Evolutionary conservation across 2,113 vertebrate genomes (phyloP), one percentile per base, ranked within the genome.

Genomic region (Bostrychus sinensis): DNA sequence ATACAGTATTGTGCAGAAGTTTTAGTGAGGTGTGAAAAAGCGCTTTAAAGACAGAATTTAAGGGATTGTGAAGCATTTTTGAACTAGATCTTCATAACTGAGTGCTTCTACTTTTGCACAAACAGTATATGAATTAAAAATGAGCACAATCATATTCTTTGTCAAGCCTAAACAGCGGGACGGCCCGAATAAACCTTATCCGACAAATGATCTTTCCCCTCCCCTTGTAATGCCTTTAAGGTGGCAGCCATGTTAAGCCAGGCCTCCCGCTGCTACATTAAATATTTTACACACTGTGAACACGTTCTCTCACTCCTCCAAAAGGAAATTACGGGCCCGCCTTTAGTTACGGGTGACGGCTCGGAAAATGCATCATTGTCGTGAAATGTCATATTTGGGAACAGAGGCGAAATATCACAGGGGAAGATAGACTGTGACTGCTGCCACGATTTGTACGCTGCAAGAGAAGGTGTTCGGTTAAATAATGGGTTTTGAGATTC

Each of bases 261-360:
- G 48, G 60, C 37, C 5, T 46, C 70, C 64, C 3, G 65, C 62
- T 55, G 71, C 0, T 38, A 30, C 58, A 22, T 72, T 54, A 53
- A 63, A 69, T 46, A 72, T 77, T 37, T 56, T 45, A 63, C 78
- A 71, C 54, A 36, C 10, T 62, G 22, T 48, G 64, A 77, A 67
- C 42, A 34, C 34, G 23, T 62, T 58, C 42, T 17, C 37, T 5
- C 19, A 61, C 59, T 59, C 48, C 25, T 28, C 34, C 1, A 19
- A n/a, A n/a, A 48, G 51, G 22, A 19, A 77, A 59, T 63, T 25
- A 50, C 19, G 51, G 30, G 20, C 38, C 39, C 39, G 17, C 22
- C 25, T 70, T 77, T 71, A 46, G 55, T 51, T 13, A 37, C 39
- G 43, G 48, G 22, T 56, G 66, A 22, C 13, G 5, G 28, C 70